Percentiles rank a stretch among this genome's conserved stretches.
Evolutionary conservation across 2,113 vertebrate species (phyloP).

Genomic region (Benitochromis conjunctus): DNA sequence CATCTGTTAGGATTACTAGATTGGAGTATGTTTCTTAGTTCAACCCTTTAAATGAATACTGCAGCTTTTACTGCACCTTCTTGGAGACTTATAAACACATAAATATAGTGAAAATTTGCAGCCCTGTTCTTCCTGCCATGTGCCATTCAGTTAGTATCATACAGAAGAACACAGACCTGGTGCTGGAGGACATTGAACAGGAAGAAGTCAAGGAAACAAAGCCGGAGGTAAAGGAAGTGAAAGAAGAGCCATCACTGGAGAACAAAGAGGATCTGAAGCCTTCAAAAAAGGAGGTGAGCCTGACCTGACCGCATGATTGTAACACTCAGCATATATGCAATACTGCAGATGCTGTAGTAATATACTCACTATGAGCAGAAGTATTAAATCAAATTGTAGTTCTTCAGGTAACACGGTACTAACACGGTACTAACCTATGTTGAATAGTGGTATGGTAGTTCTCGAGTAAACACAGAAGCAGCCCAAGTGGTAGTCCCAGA

Average conservation of each 20-base stretch:
- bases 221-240: not conserved
- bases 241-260: not conserved
- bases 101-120: not conserved
- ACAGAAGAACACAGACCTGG: constrained; percentile 53
- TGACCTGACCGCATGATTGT: not conserved
- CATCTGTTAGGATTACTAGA: not conserved
- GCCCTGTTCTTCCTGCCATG: not conserved
- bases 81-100: not conserved
- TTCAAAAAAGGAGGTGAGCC: not conserved
- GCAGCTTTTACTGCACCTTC: not conserved
- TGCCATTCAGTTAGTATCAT: constrained; percentile 45
- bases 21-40: not conserved
- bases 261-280: not conserved
- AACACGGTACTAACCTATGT: not conserved
- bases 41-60: not conserved
- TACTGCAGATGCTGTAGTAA: not conserved
- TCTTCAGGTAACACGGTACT: not conserved
- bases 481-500: not conserved
- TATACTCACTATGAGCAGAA: not conserved
- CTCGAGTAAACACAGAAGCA: not conserved
- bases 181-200: constrained; percentile 66
- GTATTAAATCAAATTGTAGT: not conserved
- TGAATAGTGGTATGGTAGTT: not conserved
- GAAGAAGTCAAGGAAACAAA: constrained; percentile 22
- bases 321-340: not conserved